Percentiles rank a stretch among this genome's conserved stretches.
phyloP scores from a whole-genome alignment of 2,113 vertebrate species.

The Paralichthys olivaceus region DNA sequence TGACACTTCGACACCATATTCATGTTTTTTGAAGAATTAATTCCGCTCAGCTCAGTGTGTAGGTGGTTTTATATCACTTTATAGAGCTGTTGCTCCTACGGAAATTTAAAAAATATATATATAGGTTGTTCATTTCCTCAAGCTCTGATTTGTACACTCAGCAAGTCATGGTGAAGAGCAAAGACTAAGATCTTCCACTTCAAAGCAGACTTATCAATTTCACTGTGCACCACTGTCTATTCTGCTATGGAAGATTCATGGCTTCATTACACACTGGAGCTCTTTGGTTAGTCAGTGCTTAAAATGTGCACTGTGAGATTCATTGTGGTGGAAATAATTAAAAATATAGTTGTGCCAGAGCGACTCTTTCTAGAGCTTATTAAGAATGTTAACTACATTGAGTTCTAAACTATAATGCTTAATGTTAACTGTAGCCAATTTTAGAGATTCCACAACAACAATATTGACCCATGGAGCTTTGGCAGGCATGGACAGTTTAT shows the following conservation, averaged over 20 bases:
- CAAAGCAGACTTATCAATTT: too few species aligned
- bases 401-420: too few species aligned
- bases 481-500: too few species aligned
- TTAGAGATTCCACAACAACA: too few species aligned
- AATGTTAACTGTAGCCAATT: too few species aligned
- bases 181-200: not conserved
- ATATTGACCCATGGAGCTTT: too few species aligned
- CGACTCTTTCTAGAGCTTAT: not conserved
- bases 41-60: conserved; percentile 5
- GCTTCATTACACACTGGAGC: not conserved
- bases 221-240: too few species aligned
- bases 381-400: not conserved
- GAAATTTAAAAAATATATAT: conserved; percentile 46
- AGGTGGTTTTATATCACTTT: not conserved
- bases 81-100: conserved; percentile 34
- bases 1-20: not conserved
- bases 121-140: conserved; percentile 37
- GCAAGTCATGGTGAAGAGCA: not conserved
- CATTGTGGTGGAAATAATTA: not conserved
- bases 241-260: too few species aligned
- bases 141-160: conserved; percentile 9
- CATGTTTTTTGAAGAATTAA: conserved; percentile 7
- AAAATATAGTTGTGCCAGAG: not conserved
- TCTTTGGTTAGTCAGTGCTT: not conserved
- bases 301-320: not conserved